Evolutionary conservation across 2,888 invertebrate genomes (phyloP).

Genomic region (Nemotelus nigrinus): DNA sequence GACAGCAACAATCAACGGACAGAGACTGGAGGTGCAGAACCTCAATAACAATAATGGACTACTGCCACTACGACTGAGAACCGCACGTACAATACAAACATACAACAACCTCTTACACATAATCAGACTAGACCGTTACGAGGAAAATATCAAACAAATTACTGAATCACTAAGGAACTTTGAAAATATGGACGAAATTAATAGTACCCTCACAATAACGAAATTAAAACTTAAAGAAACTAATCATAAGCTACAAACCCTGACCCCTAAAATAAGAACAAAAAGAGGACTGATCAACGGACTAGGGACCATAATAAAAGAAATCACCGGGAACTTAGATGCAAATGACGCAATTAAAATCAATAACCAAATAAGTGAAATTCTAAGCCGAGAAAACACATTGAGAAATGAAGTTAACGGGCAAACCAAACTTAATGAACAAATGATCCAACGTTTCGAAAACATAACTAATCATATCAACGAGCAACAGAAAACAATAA

Average conservation of each 20-base stretch:
- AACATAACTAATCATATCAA: conserved; percentile 41
- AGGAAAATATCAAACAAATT: conserved; percentile 19
- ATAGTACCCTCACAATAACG: conserved; percentile 6
- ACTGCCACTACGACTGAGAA: background rate
- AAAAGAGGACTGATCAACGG: conserved; percentile 41
- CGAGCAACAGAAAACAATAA: conserved; percentile 21
- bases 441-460: conserved; percentile 38
- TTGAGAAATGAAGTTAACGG: conserved; percentile 2
- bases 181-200: background rate
- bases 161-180: background rate
- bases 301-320: conserved; percentile 31
- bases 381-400: background rate
- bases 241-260: background rate
- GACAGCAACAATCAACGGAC: background rate
- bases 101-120: conserved; percentile 22
- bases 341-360: conserved; percentile 19
- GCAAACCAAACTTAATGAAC: conserved; percentile 27
- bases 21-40: background rate
- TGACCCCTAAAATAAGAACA: conserved; percentile 10
- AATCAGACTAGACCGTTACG: background rate
- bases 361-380: conserved; percentile 22
- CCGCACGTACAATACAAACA: background rate
- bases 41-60: conserved; percentile 11
- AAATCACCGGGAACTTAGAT: conserved; percentile 18
- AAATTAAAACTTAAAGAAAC: conserved; percentile 14